Evolutionary conservation across 2,888 invertebrate genomes (phyloP).

Genomic region (Anoplius nigerrimus): DNA sequence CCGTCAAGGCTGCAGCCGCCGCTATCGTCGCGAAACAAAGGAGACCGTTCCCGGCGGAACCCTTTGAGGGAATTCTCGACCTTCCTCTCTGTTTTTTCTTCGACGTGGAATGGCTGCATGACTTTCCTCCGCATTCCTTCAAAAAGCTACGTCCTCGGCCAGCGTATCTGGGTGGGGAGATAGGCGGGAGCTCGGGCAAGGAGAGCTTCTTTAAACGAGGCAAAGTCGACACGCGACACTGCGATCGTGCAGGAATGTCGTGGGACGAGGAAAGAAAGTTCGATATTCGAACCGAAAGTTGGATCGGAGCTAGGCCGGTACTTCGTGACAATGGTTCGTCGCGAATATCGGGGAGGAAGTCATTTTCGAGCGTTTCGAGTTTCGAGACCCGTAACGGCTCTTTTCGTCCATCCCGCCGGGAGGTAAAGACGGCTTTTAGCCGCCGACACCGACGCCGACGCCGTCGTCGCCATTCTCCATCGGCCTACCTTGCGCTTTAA

Average conservation of each 20-base stretch:
- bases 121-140: conserved; percentile 40
- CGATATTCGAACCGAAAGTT: conserved; percentile 13
- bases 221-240: too few species aligned
- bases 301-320: too few species aligned
- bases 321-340: conserved; percentile 44
- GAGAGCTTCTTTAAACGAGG: conserved; percentile 9
- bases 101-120: conserved; percentile 31
- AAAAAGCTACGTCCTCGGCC: conserved; percentile 20
- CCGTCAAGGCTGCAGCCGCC: conserved; percentile 14
- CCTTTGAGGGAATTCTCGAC: conserved; percentile 46
- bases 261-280: background rate
- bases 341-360: conserved; percentile 44
- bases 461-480: conserved; percentile 26
- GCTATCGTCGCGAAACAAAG: conserved; percentile 30
- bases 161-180: conserved; percentile 18
- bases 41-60: conserved; percentile 27
- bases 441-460: too few species aligned
- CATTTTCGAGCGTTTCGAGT: conserved; percentile 30
- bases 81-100: conserved; percentile 36
- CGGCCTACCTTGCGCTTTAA: conserved; percentile 24
- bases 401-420: conserved; percentile 47
- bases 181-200: background rate
- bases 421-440: conserved; percentile 55
- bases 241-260: too few species aligned
- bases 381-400: conserved; percentile 27